phyloP scores from a whole-genome alignment of 2,113 vertebrate species.

The Oryzias curvinotus region DNA sequence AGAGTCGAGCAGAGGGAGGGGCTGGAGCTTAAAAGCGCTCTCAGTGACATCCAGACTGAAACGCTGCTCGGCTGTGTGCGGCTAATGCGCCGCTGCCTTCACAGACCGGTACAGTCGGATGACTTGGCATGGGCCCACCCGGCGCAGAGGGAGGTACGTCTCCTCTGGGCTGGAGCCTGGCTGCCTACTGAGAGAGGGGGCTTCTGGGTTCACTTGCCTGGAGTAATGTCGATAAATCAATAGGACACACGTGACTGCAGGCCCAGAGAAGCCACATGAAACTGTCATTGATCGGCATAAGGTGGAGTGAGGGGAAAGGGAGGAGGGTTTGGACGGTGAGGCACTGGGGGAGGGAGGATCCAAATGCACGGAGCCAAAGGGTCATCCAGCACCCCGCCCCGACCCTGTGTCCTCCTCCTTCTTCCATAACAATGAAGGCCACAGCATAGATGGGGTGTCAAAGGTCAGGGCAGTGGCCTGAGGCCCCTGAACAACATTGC shows the following conservation, averaged over 20 bases:
- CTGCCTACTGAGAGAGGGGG: slow-evolving; percentile 71
- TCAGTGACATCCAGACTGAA: slow-evolving; percentile 46
- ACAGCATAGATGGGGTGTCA: slow-evolving; percentile 49
- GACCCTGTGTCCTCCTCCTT: slow-evolving; percentile 36
- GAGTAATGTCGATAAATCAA: slow-evolving; percentile 83
- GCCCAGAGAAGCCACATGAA: slow-evolving; percentile 81
- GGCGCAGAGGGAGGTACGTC: slow-evolving; percentile 55
- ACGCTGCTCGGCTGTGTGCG: slow-evolving; percentile 36
- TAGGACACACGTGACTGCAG: slow-evolving; percentile 81
- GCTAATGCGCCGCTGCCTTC: slow-evolving; percentile 53
- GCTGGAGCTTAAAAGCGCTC: slow-evolving; percentile 53
- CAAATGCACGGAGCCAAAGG: slow-evolving; percentile 55
- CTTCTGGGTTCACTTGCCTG: slow-evolving; percentile 71
- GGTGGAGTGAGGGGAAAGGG: slow-evolving; percentile 53
- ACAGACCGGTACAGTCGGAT: slow-evolving; percentile 67
- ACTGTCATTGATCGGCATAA: slow-evolving; percentile 84
- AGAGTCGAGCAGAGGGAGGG: slow-evolving; percentile 19
- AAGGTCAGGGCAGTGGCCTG: slow-evolving; percentile 70
- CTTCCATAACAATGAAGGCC: slow-evolving; percentile 52
- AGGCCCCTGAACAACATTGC: slow-evolving; percentile 51
- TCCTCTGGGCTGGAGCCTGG: slow-evolving; percentile 67
- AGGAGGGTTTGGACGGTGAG: slow-evolving; percentile 54
- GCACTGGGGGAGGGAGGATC: slow-evolving; percentile 54
- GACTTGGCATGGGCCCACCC: slow-evolving; percentile 73
- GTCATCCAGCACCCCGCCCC: slow-evolving; percentile 54